These are phyloP conservation scores for Cyprinus carpio DNA, from an alignment of 2,113 vertebrate genomes.

Conservation along the genomic window DNA sequence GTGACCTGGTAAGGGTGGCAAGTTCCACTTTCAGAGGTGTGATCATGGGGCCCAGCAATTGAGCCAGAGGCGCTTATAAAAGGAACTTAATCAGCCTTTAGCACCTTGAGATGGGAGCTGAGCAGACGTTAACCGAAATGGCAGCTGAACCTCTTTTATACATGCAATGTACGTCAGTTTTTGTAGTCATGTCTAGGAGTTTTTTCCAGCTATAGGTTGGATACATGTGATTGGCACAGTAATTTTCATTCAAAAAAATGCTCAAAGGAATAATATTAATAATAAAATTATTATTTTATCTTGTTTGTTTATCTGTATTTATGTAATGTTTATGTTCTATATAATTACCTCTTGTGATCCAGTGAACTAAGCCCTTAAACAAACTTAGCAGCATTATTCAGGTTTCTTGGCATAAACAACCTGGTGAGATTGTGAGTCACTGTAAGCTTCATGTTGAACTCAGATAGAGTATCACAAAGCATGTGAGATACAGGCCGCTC, in stretches of 20 bases:
- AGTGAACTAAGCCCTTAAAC: neutral
- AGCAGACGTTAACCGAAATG: slow-evolving; percentile 54
- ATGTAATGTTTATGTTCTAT: neutral
- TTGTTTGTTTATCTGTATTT: neutral
- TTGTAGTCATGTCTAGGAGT: neutral
- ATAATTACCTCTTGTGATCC: neutral
- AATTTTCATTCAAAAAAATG: too few relatives aligned
- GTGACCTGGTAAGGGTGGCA: slow-evolving; percentile 56
- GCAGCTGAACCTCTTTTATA: slow-evolving; percentile 41
- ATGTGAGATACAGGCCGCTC: slow-evolving; percentile 21
- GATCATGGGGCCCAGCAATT: slow-evolving; percentile 45
- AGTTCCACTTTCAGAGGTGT: slow-evolving; percentile 68
- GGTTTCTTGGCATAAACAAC: slow-evolving; percentile 7
- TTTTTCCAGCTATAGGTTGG: neutral
- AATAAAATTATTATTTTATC: neutral
- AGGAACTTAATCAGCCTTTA: slow-evolving; percentile 68
- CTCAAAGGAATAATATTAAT: too few relatives aligned
- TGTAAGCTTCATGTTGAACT: slow-evolving; percentile 35
- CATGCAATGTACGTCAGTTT: neutral
- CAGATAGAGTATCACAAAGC: slow-evolving; percentile 30
- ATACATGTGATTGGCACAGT: neutral
- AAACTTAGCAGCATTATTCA: neutral
- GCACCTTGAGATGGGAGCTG: slow-evolving; percentile 66
- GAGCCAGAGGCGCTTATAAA: slow-evolving; percentile 46
- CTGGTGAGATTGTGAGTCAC: slow-evolving; percentile 27